Evolutionary conservation across 2,888 invertebrate species (phyloP), one percentile per base, ranked within the genome.

Genomic region (Heteromyza rotundicornis): DNA sequence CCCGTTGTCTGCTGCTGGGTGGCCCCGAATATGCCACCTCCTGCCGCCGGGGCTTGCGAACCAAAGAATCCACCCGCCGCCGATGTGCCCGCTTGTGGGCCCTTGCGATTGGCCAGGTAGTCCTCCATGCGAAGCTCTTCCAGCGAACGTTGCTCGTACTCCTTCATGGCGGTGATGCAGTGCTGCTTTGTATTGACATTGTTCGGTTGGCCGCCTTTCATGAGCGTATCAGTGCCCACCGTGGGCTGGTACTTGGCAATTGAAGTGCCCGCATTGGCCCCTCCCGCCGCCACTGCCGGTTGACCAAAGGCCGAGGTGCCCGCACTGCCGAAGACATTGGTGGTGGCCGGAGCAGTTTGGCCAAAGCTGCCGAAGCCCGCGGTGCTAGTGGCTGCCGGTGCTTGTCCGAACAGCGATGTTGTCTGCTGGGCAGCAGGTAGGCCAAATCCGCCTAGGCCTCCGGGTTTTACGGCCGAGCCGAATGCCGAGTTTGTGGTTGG

Each of bases 101-200:
- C 95, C 84, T 98, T 98, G 2, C 97, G 86, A 57, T 94, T 94
- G 0, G 93, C 93, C 22, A 88, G 83, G 81, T 99, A 99, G 84
- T 99, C 98, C 78, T 98, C 98, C 59, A 92, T 85, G 10, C 98
- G 88, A 2, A 99, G 84, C 81, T 99, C 99, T 84, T 99, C 99
- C 22, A 98, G 83, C 0, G 95, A 95, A 82, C 98, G 99, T 54
- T 81, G 84, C 77, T 98, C 98, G 80, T 98, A 99, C 79, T 98
- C 97, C 85, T 97, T 96, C 99, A 99, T 99, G 62, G 95, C 95
- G 0, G 96, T 96, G 64, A 99, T 98, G 81, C 98, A 98, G 79
- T 97, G 94, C 80, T 97, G 96, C 72, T 95, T 91, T 0, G 97
- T 98, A 73, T 89, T 94, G 68, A 99, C 95, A 67, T 87, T 93